phyloP scores from a whole-genome alignment of 2,113 vertebrate species.

The Alaudala cheleensis region DNA sequence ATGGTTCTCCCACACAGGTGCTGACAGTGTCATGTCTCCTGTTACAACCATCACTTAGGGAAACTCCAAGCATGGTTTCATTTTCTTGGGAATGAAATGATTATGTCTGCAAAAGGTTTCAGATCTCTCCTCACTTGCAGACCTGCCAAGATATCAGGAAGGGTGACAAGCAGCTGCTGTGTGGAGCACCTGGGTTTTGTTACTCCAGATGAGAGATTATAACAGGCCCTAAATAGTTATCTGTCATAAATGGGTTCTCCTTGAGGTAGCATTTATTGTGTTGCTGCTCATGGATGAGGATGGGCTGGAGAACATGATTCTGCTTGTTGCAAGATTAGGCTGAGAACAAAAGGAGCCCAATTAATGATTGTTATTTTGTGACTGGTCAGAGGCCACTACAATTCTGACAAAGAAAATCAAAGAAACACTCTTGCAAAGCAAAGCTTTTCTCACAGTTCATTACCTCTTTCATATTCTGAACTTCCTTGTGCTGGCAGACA shows the following conservation, averaged over 20 bases:
- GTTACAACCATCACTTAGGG: neutral
- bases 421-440: conserved; percentile 17
- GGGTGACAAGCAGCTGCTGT: conserved; percentile 15
- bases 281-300: neutral
- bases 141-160: conserved; percentile 12
- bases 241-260: neutral
- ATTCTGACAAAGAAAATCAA: conserved; percentile 25
- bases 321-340: neutral
- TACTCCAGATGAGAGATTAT: neutral
- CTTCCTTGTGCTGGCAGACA: neutral
- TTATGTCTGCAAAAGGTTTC: conserved; percentile 19
- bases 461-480: conserved; percentile 50
- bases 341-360: neutral
- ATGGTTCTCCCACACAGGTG: neutral
- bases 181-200: conserved; percentile 39
- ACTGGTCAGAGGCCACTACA: neutral
- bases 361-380: neutral
- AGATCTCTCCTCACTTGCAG: conserved; percentile 24
- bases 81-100: conserved; percentile 33
- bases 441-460: conserved; percentile 55
- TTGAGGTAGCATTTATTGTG: neutral
- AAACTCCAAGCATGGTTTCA: conserved; percentile 8
- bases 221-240: neutral
- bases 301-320: neutral
- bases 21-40: neutral